Conservation (phyloP, 2,797 vertebrate species). For the Anguilla pacifica region DNA sequence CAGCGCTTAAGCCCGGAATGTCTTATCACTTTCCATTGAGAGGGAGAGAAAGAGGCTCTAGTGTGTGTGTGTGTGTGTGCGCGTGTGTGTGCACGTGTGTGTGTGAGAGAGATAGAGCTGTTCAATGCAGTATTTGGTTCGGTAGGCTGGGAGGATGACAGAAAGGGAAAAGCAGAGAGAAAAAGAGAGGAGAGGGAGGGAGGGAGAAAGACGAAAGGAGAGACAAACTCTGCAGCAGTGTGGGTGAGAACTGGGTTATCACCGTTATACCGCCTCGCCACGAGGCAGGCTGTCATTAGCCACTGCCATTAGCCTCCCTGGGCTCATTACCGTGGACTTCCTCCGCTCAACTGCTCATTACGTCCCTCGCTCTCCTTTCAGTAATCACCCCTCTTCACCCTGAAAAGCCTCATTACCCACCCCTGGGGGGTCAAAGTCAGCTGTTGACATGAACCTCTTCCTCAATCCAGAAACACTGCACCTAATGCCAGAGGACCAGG, state of each 20-base stretch:
- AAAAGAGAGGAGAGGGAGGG: not conserved
- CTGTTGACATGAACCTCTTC: not conserved
- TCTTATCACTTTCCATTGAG: not conserved
- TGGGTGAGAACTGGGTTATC: constrained; percentile 45
- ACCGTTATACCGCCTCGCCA: constrained; percentile 38
- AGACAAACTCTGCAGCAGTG: constrained; percentile 10
- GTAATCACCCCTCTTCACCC: constrained; percentile 28
- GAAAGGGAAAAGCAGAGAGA: not conserved
- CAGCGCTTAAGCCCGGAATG: not conserved
- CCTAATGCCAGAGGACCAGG: not conserved
- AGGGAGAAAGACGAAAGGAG: not conserved
- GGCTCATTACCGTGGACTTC: constrained; percentile 49
- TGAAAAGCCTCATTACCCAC: constrained; percentile 24
- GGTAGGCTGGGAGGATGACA: not conserved
- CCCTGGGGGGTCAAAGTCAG: not conserved
- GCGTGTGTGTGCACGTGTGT: not conserved
- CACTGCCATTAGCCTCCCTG: constrained; percentile 35
- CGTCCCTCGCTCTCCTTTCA: constrained; percentile 18
- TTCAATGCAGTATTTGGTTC: not conserved
- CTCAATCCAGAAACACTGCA: not conserved
- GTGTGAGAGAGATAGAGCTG: not conserved
- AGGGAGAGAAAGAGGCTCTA: not conserved
- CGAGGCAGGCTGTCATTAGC: constrained; percentile 59
- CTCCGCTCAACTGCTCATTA: constrained; percentile 36
- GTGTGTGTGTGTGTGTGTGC: not conserved